Evolutionary conservation across 2,113 vertebrate species (phyloP), one percentile per base, ranked within the genome.

Genomic region (Tyto alba): DNA sequence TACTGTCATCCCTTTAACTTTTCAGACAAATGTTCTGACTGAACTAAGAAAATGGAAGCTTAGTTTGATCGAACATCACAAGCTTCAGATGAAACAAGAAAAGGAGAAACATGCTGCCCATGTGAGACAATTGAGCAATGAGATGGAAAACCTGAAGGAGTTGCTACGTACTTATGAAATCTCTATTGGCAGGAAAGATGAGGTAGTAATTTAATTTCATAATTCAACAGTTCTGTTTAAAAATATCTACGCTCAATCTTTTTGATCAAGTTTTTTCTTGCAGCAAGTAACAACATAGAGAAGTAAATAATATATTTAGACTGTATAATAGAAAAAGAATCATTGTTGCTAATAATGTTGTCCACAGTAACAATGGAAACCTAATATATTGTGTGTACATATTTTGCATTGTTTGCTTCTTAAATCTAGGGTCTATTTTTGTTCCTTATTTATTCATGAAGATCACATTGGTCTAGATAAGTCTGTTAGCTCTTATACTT

Each of bases 41-140:
- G 99, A 99, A 97, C 96, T 99, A 87, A 98, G 96, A 90, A 99
- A 99, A 52, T 99, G 99, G 99, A 99, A 98, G 95, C 91, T 99
- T 85, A 98, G 97, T 82, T 98, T 99, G 89, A 96, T 98, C 41
- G 98, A 99, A 88, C 98, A 99, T 94, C 98, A 99, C 96, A 98
- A 97, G 66, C 92, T 98, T 97, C 99, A 99, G 95, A 96, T 99
- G 97, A 98, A 45, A 93, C 98, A 98, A 86, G 99, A 99, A 92
- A 98, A 92, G 93, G 99, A 99, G 56, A 98, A 96, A 56, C 97
- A 98, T 5, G 92, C 95, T 7, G 95, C 97, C 38, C 97, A 98
- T 9, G 59, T 98, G 90, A 98, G 97, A 82, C 98, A 97, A 52
- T 85, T 99, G 66, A 97, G 73, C 71, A 97, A 93, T 63, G 98